These are phyloP conservation scores for Merodon equestris DNA, from an alignment of 2,888 invertebrate species.

Conservation along the genomic window DNA sequence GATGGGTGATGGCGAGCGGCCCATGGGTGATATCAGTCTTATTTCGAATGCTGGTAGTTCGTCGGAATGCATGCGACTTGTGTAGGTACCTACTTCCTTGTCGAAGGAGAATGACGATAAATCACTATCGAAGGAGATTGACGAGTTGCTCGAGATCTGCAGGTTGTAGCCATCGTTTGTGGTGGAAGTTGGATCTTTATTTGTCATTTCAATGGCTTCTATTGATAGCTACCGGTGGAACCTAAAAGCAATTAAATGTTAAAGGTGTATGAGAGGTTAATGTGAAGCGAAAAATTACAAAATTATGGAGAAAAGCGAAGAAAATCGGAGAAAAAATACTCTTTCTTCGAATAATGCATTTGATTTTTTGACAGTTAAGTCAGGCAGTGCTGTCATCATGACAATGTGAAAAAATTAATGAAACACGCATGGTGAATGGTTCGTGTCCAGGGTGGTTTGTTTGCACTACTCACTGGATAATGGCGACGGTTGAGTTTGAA, in stretches of 20 bases:
- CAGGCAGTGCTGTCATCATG: constrained; percentile 28
- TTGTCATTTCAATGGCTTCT: constrained; percentile 33
- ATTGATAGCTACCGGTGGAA: not conserved
- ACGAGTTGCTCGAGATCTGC: constrained; percentile 72
- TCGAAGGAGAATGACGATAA: constrained; percentile 74
- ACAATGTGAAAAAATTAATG: constrained; percentile 4
- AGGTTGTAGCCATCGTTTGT: constrained; percentile 65
- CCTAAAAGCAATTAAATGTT: not conserved
- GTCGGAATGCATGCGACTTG: constrained; percentile 71
- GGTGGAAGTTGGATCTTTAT: constrained; percentile 46
- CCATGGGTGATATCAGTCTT: constrained; percentile 75
- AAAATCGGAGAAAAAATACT: constrained; percentile 35
- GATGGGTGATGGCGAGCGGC: constrained; percentile 76
- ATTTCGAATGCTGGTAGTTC: constrained; percentile 77
- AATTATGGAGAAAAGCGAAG: constrained; percentile 6
- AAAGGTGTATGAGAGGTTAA: not conserved
- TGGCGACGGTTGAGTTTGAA: too few species aligned
- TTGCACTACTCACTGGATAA: too few species aligned
- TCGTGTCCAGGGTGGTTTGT: too few species aligned
- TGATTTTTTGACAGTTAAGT: constrained; percentile 58
- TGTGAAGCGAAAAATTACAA: constrained; percentile 4
- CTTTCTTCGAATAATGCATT: constrained; percentile 54
- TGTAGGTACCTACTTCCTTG: constrained; percentile 70
- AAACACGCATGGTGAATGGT: too few species aligned
- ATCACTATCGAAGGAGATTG: constrained; percentile 75